These are phyloP conservation scores for Toxotes jaculatrix DNA, from an alignment of 2,113 vertebrate species.

Conservation along the genomic window DNA sequence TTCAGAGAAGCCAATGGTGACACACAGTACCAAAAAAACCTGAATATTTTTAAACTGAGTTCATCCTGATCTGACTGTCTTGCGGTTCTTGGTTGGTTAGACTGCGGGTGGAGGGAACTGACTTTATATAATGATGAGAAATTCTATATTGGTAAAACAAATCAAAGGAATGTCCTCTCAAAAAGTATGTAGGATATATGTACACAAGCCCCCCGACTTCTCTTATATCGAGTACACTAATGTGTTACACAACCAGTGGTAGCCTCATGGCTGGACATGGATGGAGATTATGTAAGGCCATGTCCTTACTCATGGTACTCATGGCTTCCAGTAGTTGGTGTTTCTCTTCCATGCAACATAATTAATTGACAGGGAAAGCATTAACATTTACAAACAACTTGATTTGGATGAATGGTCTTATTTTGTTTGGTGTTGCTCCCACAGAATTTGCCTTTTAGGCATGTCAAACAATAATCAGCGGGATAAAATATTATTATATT, in stretches of 20 bases:
- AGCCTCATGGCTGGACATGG: constrained; percentile 40
- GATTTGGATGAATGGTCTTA: neutral
- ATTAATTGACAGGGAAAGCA: neutral
- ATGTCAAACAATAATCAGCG: neutral
- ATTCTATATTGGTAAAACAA: neutral
- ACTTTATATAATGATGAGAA: neutral
- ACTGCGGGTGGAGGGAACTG: neutral
- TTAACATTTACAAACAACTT: neutral
- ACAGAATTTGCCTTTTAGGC: neutral
- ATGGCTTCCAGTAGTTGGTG: neutral
- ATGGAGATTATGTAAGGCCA: constrained; percentile 67
- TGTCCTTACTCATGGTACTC: constrained; percentile 8
- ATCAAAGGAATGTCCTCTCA: neutral
- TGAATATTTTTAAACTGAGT: neutral
- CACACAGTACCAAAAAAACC: neutral
- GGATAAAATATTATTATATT: neutral
- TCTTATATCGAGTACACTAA: constrained; percentile 28
- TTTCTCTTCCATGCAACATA: neutral
- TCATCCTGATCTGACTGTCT: neutral
- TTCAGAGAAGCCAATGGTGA: neutral
- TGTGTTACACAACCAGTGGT: constrained; percentile 68
- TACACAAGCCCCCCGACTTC: neutral
- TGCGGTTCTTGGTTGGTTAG: neutral
- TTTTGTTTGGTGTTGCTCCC: neutral
- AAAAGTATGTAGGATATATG: neutral